A percentile compares a stretch with the other conserved stretches of the same genome.
Evolutionary conservation across 1,140 invertebrate genomes (phyloP).

Genomic region (Zophobas morio): DNA sequence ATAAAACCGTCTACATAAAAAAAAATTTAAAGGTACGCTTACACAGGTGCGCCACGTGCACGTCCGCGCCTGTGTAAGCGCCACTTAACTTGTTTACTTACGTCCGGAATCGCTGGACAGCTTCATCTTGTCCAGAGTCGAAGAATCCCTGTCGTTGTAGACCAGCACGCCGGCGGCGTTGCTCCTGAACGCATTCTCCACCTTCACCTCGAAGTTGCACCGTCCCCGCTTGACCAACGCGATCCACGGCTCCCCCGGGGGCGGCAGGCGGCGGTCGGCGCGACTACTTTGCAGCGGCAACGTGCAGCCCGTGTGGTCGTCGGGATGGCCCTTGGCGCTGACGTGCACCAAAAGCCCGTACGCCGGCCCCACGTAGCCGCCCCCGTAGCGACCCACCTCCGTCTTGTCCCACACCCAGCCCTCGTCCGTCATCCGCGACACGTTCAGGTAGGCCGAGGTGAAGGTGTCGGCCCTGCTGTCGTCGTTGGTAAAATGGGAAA

Average conservation of each 20-base stretch:
- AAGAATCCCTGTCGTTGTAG: slow-evolving; percentile 80
- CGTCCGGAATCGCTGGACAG: slow-evolving; percentile 73
- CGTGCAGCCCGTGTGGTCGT: slow-evolving; percentile 78
- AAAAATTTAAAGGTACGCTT: too few species aligned
- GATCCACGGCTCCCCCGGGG: slow-evolving; percentile 78
- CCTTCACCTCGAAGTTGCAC: slow-evolving; percentile 84
- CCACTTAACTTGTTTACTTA: slow-evolving; percentile 67
- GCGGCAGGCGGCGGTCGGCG: slow-evolving; percentile 68
- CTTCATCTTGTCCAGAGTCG: slow-evolving; percentile 80
- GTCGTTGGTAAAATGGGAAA: slow-evolving; percentile 56
- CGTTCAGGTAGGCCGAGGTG: slow-evolving; percentile 66
- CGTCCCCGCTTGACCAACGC: slow-evolving; percentile 80
- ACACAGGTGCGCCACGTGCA: too few species aligned
- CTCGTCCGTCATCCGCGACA: slow-evolving; percentile 66
- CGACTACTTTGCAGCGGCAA: slow-evolving; percentile 72
- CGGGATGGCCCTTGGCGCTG: slow-evolving; percentile 68
- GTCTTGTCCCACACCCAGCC: slow-evolving; percentile 65
- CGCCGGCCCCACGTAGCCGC: slow-evolving; percentile 74
- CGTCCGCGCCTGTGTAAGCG: too few species aligned
- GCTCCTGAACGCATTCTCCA: slow-evolving; percentile 78
- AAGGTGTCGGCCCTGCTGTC: slow-evolving; percentile 60
- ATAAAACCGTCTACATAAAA: too few species aligned
- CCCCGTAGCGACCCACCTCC: slow-evolving; percentile 80
- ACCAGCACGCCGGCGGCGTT: slow-evolving; percentile 83
- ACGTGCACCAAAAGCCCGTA: slow-evolving; percentile 76